Base-by-base conservation (phyloP, 2,888 invertebrate species). In the Pterostichus niger region DNA sequence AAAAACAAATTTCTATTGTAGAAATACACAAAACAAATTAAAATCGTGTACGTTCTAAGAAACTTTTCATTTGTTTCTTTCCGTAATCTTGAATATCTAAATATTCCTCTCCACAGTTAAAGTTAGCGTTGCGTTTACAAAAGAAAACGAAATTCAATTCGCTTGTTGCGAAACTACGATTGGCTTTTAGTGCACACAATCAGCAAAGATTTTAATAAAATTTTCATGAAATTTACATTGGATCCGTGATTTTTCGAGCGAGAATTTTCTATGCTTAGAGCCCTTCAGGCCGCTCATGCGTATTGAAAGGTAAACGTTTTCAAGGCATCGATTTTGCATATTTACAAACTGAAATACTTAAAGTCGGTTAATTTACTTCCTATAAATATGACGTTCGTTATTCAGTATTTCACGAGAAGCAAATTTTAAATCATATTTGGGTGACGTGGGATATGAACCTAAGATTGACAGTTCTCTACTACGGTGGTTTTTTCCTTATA, bases 151-250 rank as follows among this genome's bases (percentile, higher is more conserved):
- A 64, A 64, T 64, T 71, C 68, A 71, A 44, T 71, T 71, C 40
- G 1, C 9, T 56, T 71, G 68, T 71, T 15, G 24, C 17, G 68
- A 75, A 24, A 75, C 52, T 75, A 52, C 75, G 33, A 49, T 75
- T 75, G 54, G 75, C 75, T 52, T 75, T 75, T 75, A 52, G 54
- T 46, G 44, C 49, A 73, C 49, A 73, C 44, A 73, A 73, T 46
- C 73, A 49, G 46, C 11, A 17, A 46, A 73, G 24, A 75, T 75
- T 75, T 52, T 52, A 71, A 13, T 71, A 71, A 40, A 71, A 71
- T 44, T 44, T 71, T 71, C 68, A 71, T 71, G 68, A 71, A 64
- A 44, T 71, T 44, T 71, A 17, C 54, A 75, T 75, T n/a, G n/a
- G 24, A 17, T 24, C 33, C 33, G 49, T 52, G 44, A 75, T 75